A percentile compares a stretch with the other conserved stretches of the same genome.
Conservation (phyloP, 2,888 invertebrate species). For the Hemicrepidius hirtus region DNA sequence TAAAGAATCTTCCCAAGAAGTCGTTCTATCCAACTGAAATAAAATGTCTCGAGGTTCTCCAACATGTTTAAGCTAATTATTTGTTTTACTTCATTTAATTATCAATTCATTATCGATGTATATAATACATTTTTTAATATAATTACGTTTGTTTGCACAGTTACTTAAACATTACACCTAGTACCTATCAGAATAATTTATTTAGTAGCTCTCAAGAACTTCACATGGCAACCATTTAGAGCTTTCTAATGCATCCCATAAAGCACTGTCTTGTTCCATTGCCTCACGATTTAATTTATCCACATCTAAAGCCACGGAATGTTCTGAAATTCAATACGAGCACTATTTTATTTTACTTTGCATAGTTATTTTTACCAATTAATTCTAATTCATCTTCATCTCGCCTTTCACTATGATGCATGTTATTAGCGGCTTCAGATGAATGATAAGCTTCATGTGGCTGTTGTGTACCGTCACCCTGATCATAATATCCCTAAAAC, state of each 20-base stretch:
- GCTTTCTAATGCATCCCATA: conserved; percentile 88
- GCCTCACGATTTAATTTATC: conserved; percentile 86
- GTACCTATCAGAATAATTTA: neutral
- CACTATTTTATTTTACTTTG: too few relatives aligned
- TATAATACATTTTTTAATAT: too few relatives aligned
- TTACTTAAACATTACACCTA: too few relatives aligned
- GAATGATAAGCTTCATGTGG: conserved; percentile 69
- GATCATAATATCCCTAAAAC: conserved; percentile 70
- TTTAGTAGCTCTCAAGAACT: conserved; percentile 78
- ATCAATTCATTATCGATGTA: too few relatives aligned
- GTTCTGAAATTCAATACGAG: conserved; percentile 76
- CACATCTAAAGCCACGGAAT: conserved; percentile 82
- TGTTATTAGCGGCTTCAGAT: conserved; percentile 55
- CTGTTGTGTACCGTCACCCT: conserved; percentile 68
- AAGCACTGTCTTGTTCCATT: conserved; percentile 82
- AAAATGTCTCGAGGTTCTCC: neutral
- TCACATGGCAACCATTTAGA: conserved; percentile 91
- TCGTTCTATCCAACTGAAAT: neutral
- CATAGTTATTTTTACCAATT: conserved; percentile 82
- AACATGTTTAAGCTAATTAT: too few relatives aligned
- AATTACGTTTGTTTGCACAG: too few relatives aligned
- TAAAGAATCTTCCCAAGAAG: neutral
- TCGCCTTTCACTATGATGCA: conserved; percentile 63
- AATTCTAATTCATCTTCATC: conserved; percentile 82
- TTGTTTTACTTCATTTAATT: too few relatives aligned